Evolutionary conservation across 2,113 vertebrate genomes (phyloP), one percentile per base, ranked within the genome.

Genomic region (Lonchura striata): DNA sequence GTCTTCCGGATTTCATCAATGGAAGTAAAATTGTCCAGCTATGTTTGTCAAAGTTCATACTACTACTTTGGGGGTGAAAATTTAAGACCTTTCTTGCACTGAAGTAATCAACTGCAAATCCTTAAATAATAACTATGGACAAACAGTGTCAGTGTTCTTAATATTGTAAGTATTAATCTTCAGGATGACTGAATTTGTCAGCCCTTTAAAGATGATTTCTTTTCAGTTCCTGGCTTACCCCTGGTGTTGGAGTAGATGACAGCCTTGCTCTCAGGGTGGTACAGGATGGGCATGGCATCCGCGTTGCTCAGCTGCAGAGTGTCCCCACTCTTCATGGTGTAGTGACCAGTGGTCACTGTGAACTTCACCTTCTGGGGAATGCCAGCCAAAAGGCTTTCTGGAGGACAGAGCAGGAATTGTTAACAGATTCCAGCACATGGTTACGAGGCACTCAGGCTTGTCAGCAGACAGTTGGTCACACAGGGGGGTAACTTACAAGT

Each of bases 291-390:
- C 99, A 99, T 99, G 74, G 98, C 97, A 72, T 99, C 99, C 0
- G 98, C 97, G 2, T 99, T 99, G 96, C 99, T 99, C 85, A 99
- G 98, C 97, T 99, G 99, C 81, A 99, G 97, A 53, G 99, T 98
- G 70, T 99, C 99, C 25, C 99, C 99, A 2, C 97, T 98, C 97
- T 99, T 99, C 94, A 99, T 95, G 22, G 94, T 89, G 82, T 99
- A 99, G 97, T 99, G 99, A 66, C 99, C 99, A 11, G 99, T 99
- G 53, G 98, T 96, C 86, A 99, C 98, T 9, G 98, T 99, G 97
- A 99, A 99, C 97, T 98, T 99, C 85, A 99, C 98, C 91, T 97
- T 98, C 98, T 99, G 99, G 86, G 99, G 98, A 94, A 99, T 98
- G 54, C 99, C 99, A 22, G 99, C 99, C 97, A 99, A 95, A 94